phyloP scores from a whole-genome alignment of 2,797 vertebrate species.

The Xyrichtys novacula region DNA sequence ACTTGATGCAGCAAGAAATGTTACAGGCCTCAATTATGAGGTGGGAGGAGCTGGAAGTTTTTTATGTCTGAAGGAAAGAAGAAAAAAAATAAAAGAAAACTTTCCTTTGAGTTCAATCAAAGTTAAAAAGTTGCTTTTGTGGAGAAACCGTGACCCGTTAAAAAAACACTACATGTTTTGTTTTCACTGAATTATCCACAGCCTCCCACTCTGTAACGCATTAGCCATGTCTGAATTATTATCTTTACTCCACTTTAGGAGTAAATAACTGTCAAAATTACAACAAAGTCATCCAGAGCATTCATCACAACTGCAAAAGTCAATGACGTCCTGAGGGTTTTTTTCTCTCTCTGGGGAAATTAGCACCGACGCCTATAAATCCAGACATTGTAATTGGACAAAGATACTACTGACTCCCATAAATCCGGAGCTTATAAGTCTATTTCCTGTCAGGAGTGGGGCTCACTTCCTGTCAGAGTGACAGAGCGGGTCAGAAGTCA shows the following conservation, averaged over 20 bases:
- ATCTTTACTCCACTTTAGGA: conserved; percentile 8
- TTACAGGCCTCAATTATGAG: conserved; percentile 32
- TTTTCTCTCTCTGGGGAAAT: conserved; percentile 63
- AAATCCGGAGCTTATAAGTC: conserved; percentile 65
- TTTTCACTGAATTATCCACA: conserved; percentile 11
- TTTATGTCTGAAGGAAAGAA: conserved; percentile 22
- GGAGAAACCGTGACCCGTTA: neutral
- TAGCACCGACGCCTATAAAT: conserved; percentile 70
- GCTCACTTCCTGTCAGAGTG: conserved; percentile 70
- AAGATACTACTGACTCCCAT: conserved; percentile 62
- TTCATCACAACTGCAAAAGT: conserved; percentile 63
- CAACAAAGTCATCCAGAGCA: conserved; percentile 57
- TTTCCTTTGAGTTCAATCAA: conserved; percentile 20
- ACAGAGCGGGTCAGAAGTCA: conserved; percentile 66
- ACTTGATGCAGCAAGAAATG: conserved; percentile 23
- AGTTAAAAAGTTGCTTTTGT: neutral
- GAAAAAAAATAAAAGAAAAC: conserved; percentile 5
- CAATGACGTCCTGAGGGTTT: conserved; percentile 57
- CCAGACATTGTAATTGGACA: conserved; percentile 73
- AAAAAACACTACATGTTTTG: neutral
- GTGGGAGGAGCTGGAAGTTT: conserved; percentile 24
- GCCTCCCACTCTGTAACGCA: conserved; percentile 3
- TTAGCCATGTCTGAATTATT: conserved; percentile 7
- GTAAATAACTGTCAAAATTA: conserved; percentile 41
- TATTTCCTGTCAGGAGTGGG: conserved; percentile 68